A percentile compares a stretch with the other conserved stretches of the same genome.
Evolutionary conservation across 1,140 invertebrate genomes (phyloP).

Genomic region (Drosophila tristis): DNA sequence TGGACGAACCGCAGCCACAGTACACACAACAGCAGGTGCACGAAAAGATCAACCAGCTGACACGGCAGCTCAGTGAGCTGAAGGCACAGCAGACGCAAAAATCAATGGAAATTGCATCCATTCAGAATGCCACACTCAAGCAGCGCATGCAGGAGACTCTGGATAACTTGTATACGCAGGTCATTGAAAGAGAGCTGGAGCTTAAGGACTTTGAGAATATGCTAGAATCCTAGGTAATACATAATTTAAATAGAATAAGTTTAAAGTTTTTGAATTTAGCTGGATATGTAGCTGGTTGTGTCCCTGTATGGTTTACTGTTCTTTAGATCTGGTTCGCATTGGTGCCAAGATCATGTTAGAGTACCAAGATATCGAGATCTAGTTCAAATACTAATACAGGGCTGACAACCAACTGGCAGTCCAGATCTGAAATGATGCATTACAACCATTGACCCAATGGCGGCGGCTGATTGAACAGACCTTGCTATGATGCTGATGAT

Average conservation of each 20-base stretch:
- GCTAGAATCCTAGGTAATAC: constrained; percentile 50
- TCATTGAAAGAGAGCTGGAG: constrained; percentile 92
- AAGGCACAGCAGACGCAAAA: constrained; percentile 90
- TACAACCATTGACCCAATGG: not conserved
- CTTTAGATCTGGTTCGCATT: too few relatives aligned
- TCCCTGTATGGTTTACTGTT: not conserved
- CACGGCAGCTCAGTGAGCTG: constrained; percentile 89
- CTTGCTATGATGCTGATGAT: constrained; percentile 6
- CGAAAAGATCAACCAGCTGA: constrained; percentile 86
- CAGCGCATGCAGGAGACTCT: constrained; percentile 93
- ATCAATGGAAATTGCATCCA: constrained; percentile 92
- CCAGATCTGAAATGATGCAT: constrained; percentile 26
- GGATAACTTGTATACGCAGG: constrained; percentile 90
- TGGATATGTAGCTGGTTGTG: too few relatives aligned
- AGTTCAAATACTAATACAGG: too few relatives aligned
- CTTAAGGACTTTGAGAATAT: constrained; percentile 78
- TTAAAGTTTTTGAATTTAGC: not conserved
- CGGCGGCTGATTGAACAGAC: constrained; percentile 25
- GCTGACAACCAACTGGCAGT: too few relatives aligned
- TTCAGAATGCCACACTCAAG: constrained; percentile 93
- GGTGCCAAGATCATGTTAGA: too few relatives aligned
- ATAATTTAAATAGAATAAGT: not conserved
- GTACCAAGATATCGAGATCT: too few relatives aligned
- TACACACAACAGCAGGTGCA: constrained; percentile 85
- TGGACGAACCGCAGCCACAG: constrained; percentile 64